Base-by-base conservation (phyloP, 2,888 invertebrate genomes). In the Xylocampa areola region DNA sequence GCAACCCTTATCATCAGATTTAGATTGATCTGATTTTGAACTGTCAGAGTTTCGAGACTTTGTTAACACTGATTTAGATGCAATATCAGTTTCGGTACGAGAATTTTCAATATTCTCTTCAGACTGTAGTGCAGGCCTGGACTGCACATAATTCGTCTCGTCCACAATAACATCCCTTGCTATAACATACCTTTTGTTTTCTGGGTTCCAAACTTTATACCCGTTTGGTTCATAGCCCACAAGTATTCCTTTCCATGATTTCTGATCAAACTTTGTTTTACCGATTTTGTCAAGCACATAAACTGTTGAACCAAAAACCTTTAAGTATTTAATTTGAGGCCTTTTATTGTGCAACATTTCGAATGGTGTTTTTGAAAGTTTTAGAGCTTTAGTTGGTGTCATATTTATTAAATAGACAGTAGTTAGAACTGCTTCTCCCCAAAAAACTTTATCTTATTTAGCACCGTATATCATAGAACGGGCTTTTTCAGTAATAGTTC, bases 401-500 rank as follows among this genome's bases (percentile, higher is more conserved):
- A 37, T 2, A 37, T 37, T 37, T 21, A 23, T 37, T 13, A 37
- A 37, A 23, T 37, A 37, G 2, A 37, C 76, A 40, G 79, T 68
- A 47, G 63, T 58, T 45, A 30, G 11, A 30, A 30, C 30, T 30
- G 30, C 30, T 6, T 30, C 30, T 11, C 30, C 30, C 13, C 30
- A 30, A 6, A 30, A 32, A 32, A 6, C 6, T 6, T 32, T 32
- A 6, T 6, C 7, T 7, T 14, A 32, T 6, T 6, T 32, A 32
- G 32, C 6, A 32, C 32, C 32, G 32, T 7, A 7, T 14, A 32
- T 7, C 14, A 32, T 32, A 6, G 32, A 11, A 7, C 32, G 32
- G 2, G 32, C 32, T 58, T 79, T 86, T 71, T 87, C 85, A 6
- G 81, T 80, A 33, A 88, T 73, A 13, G 81, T 81, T 58, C 85